Percentiles rank a stretch among this genome's conserved stretches.
Conservation (phyloP, 2,888 invertebrate genomes). For the Chironomus riparius region DNA sequence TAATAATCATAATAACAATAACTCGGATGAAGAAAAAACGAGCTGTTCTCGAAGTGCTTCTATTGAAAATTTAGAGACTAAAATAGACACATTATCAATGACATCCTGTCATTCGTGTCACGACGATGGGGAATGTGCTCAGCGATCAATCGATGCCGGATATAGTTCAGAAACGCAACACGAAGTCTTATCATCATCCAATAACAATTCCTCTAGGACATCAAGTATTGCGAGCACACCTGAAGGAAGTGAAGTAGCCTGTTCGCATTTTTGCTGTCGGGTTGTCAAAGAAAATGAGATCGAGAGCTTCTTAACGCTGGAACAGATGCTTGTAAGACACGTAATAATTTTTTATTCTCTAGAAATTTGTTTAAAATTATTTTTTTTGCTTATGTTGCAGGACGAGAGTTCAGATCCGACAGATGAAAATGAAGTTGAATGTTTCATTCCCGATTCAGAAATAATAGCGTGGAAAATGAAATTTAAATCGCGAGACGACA, state of each 20-base stretch:
- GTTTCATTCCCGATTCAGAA: conserved; percentile 78
- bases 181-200: conserved; percentile 43
- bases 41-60: conserved; percentile 13
- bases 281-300: conserved; percentile 46
- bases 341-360: conserved; percentile 32
- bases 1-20: not conserved
- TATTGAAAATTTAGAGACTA: conserved; percentile 11
- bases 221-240: conserved; percentile 77
- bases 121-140: conserved; percentile 40
- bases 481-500: conserved; percentile 71
- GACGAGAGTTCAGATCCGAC: conserved; percentile 49
- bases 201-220: conserved; percentile 55
- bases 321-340: conserved; percentile 65
- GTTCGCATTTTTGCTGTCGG: conserved; percentile 79
- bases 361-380: conserved; percentile 45
- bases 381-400: too few species aligned
- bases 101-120: conserved; percentile 46
- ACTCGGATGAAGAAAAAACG: not conserved
- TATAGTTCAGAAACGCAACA: conserved; percentile 76
- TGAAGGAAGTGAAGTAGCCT: conserved; percentile 83
- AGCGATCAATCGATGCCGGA: conserved; percentile 74
- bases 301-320: conserved; percentile 57
- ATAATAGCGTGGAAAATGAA: conserved; percentile 50
- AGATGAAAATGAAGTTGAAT: conserved; percentile 65
- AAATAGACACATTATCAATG: conserved; percentile 30